phyloP scores from a whole-genome alignment of 2,113 vertebrate genomes.

The Oceanites oceanicus region DNA sequence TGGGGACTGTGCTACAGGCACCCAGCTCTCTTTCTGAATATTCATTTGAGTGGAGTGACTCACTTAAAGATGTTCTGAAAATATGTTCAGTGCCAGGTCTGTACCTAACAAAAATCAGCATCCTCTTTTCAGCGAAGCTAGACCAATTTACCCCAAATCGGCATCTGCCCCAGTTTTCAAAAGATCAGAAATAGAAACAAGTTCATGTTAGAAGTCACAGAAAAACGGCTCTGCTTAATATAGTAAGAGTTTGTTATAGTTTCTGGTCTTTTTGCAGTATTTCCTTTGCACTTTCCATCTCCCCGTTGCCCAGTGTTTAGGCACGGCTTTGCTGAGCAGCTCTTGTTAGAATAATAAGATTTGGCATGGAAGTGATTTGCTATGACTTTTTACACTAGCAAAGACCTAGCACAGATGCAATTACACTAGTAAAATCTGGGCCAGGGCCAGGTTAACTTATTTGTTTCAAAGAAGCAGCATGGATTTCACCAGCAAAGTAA shows the following conservation, averaged over 20 bases:
- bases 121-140: not conserved
- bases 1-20: not conserved
- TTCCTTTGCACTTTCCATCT: not conserved
- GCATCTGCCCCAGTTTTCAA: slow-evolving; percentile 34
- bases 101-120: not conserved
- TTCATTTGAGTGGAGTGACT: not conserved
- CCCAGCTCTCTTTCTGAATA: not conserved
- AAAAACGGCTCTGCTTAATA: slow-evolving; percentile 24
- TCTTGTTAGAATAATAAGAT: not conserved
- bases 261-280: not conserved
- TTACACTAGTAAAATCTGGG: not conserved
- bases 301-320: not conserved
- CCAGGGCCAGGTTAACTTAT: not conserved
- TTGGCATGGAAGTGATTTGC: not conserved
- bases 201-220: slow-evolving; percentile 5
- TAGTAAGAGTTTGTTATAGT: not conserved
- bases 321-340: not conserved
- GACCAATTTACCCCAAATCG: not conserved
- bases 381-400: not conserved
- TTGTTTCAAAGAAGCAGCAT: not conserved
- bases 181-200: slow-evolving; percentile 41
- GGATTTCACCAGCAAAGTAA: not conserved
- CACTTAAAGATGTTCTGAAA: slow-evolving; percentile 7
- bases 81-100: not conserved
- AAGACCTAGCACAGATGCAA: not conserved